These are phyloP conservation scores for Corapipo altera DNA, from an alignment of 2,113 vertebrate species.

Conservation along the genomic window DNA sequence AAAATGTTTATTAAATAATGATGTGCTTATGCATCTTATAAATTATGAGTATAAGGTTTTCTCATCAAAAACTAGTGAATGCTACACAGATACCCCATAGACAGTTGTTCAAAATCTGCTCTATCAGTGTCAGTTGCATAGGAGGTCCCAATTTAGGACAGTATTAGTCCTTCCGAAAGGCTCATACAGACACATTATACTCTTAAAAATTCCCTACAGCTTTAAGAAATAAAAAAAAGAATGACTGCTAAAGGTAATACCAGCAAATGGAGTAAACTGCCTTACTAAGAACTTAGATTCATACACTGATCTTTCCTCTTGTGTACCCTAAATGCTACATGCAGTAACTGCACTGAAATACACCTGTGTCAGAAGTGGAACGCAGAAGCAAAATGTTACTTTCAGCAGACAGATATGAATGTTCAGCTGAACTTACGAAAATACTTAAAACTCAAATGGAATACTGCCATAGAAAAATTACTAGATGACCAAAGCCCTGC, in stretches of 20 bases:
- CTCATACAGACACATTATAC: not conserved
- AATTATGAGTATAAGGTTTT: not conserved
- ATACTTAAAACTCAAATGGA: not conserved
- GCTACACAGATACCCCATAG: not conserved
- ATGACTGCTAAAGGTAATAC: not conserved
- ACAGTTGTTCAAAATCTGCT: not conserved
- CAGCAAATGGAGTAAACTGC: not conserved
- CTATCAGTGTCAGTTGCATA: not conserved
- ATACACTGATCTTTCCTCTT: not conserved
- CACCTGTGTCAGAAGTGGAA: not conserved
- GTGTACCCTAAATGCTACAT: not conserved
- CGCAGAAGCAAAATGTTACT: not conserved
- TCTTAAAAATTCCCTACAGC: not conserved
- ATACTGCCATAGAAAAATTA: not conserved
- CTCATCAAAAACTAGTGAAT: not conserved
- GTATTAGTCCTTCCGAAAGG: not conserved
- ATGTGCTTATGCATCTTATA: not conserved
- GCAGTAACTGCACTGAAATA: not conserved
- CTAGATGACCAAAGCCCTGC: not conserved
- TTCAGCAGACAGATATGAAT: not conserved
- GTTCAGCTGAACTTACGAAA: not conserved
- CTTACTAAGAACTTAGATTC: not conserved
- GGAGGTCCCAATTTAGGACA: not conserved
- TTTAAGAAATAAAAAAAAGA: not conserved
- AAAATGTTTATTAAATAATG: not conserved